Evolutionary conservation across 2,888 invertebrate species (phyloP).

Genomic region (Apamea epomidion): DNA sequence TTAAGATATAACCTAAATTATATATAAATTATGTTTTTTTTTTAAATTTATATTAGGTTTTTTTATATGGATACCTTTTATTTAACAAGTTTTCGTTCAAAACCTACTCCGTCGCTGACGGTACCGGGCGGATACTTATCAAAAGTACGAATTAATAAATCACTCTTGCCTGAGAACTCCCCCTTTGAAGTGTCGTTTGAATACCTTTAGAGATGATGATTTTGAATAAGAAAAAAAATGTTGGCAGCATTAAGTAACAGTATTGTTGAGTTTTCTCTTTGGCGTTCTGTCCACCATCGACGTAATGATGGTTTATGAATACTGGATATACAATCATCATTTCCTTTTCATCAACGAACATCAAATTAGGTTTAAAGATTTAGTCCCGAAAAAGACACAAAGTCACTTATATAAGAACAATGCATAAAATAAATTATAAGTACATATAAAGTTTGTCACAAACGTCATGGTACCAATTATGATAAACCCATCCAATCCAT

Average conservation of each 20-base stretch:
- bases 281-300: background rate
- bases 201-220: conserved; percentile 41
- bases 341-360: background rate
- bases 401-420: background rate
- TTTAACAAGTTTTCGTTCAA: background rate
- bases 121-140: conserved; percentile 3
- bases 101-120: background rate
- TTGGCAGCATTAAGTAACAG: background rate
- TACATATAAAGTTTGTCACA: no score
- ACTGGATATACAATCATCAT: background rate
- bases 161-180: conserved; percentile 37
- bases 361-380: background rate
- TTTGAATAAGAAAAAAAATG: conserved; percentile 18
- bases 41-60: no score
- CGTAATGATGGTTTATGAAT: background rate
- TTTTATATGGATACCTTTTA: background rate
- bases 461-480: no score
- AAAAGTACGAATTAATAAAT: conserved; percentile 49
- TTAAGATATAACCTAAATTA: background rate
- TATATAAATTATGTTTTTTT: no score
- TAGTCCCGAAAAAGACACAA: background rate
- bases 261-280: background rate
- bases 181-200: conserved; percentile 28
- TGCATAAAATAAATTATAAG: background rate
- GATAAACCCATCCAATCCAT: background rate